Evolutionary conservation across 1,140 invertebrate genomes (phyloP).

Genomic region (Drosophila azteca): DNA sequence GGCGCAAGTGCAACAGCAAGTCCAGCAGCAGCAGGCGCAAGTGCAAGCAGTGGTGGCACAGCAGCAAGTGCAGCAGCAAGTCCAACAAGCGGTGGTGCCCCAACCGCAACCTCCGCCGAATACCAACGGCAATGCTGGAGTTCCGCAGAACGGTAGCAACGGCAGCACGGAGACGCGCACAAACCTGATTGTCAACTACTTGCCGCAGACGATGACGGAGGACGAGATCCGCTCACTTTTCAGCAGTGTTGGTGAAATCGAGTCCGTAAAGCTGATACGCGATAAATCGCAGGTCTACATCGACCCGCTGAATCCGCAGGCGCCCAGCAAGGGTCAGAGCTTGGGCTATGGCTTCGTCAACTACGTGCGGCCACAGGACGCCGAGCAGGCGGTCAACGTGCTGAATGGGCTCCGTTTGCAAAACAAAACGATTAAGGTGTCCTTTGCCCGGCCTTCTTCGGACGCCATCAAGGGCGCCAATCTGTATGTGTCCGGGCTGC

Average conservation of each 20-base stretch:
- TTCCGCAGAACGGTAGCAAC: conserved; percentile 75
- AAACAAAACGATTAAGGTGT: conserved; percentile 96
- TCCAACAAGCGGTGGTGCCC: conserved; percentile 66
- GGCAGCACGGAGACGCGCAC: conserved; percentile 84
- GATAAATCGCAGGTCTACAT: conserved; percentile 91
- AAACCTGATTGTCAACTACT: conserved; percentile 96
- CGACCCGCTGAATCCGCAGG: conserved; percentile 82
- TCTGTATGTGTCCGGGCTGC: conserved; percentile 93
- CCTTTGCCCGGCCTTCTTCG: conserved; percentile 93
- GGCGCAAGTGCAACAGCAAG: conserved; percentile 40
- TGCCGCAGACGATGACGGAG: conserved; percentile 96
- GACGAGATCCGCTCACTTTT: conserved; percentile 94
- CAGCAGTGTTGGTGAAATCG: conserved; percentile 93
- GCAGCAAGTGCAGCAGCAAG: conserved; percentile 76
- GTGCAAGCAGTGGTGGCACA: conserved; percentile 31
- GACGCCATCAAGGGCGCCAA: conserved; percentile 96
- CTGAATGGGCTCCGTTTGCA: conserved; percentile 93
- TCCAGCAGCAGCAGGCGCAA: conserved; percentile 46
- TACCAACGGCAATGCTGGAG: conserved; percentile 65
- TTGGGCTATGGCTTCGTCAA: conserved; percentile 96
- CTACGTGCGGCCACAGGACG: conserved; percentile 92
- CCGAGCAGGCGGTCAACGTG: conserved; percentile 93
- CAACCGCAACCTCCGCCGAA: conserved; percentile 76
- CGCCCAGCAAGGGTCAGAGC: conserved; percentile 88
- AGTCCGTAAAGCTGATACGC: conserved; percentile 94